A percentile compares a stretch with the other conserved stretches of the same genome.
These are phyloP conservation scores for Spizaetus ornatus DNA, from an alignment of 2,113 vertebrate species.

Conservation along the genomic window DNA sequence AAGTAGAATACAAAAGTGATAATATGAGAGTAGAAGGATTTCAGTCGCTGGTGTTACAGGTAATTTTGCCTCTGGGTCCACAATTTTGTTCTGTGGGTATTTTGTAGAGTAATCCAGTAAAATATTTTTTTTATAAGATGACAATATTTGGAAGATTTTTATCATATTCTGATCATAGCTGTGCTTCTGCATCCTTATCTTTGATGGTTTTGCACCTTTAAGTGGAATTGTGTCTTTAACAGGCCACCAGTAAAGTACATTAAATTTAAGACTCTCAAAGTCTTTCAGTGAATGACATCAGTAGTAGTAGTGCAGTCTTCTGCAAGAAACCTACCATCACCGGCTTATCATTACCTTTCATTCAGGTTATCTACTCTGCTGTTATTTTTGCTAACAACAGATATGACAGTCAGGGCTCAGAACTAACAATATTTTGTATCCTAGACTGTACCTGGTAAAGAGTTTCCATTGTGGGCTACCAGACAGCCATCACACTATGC, in stretches of 20 bases:
- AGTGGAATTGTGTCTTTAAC: not conserved
- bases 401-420: not conserved
- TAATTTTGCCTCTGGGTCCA: not conserved
- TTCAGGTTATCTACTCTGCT: not conserved
- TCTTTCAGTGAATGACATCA: not conserved
- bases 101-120: not conserved
- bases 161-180: not conserved
- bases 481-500: not conserved
- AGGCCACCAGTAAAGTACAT: not conserved
- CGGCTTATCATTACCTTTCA: not conserved
- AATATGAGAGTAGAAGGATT: not conserved
- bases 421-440: not conserved
- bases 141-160: not conserved
- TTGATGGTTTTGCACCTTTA: not conserved
- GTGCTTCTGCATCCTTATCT: not conserved
- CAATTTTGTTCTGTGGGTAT: not conserved
- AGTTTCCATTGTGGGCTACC: not conserved
- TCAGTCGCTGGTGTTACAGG: not conserved
- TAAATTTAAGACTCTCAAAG: not conserved
- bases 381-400: not conserved
- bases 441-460: not conserved
- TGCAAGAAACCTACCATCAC: not conserved
- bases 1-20: not conserved
- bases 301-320: not conserved
- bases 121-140: not conserved